Base-by-base conservation (phyloP, 1,140 invertebrate species). In the Adelges cooleyi region DNA sequence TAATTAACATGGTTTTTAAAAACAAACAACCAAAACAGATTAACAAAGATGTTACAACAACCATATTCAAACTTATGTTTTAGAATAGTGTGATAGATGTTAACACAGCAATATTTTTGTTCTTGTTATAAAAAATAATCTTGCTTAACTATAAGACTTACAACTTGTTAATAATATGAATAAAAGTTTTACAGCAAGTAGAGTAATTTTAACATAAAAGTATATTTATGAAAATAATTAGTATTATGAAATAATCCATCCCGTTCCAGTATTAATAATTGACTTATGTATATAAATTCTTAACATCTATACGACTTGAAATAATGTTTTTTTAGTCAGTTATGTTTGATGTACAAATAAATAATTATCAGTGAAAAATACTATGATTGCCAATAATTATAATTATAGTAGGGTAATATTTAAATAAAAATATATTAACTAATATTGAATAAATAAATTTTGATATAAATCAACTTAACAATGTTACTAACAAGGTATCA, bases 31-130 rank as follows among this genome's bases (percentile, higher is more conserved):
- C 23, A 17, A 17, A 67, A 33, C 48, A 18, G 5, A 50, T 51
- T 11, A 48, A 49, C 20, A 51, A 56, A 29, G 33, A 54, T 22
- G 66, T 48, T 2, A 40, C 54, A 15, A 33, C 44, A 15, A 59
- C 44, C 15, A 56, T 67, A 46, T 59, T 59, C 13, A 59, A 46
- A 59, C 40, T 59, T 27, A 46, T 59, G 40, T 59, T 59, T 59
- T 59, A 46, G 42, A 46, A 44, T 59, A 46, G 40, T 51, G 13
- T 66, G 10, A 1, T 46, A 20, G 2, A 36, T 46, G 10, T 25
- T 6, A 65, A 18, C n/a, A n/a, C n/a, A n/a, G n/a, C 25, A 13
- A 27, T 29, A 23, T 66, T 44, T 33, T 13, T 18, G 1, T 66
- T 51, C 25, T 33, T 42, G n/a, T n/a, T n/a, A n/a, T n/a, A n/a